Evolutionary conservation across 2,797 vertebrate genomes (phyloP), one percentile per base, ranked within the genome.

Genomic region (Typhlichthys subterraneus): DNA sequence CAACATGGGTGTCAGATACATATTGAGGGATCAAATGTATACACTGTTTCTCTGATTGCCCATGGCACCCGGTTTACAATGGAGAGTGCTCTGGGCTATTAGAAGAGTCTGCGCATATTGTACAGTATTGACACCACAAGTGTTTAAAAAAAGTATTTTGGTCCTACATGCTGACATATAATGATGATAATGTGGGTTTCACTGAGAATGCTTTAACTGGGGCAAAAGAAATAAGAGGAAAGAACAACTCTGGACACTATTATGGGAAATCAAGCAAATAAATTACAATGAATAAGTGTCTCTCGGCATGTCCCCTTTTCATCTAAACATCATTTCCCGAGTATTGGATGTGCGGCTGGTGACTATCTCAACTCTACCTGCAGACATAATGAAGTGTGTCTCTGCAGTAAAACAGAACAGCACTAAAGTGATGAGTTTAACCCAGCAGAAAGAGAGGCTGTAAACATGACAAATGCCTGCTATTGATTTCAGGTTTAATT

Each of bases 401-500:
- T 96, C 94, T 94, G 95, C 95, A 98, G 95, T 98, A 98, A 98
- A 99, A 98, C 93, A 96, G 94, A 97, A 96, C 94, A 92, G 94
- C 95, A 94, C 95, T 98, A 98, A 97, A 98, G 96, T 99, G 97
- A 99, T 98, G 97, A 98, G 96, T 98, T 96, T 96, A 99, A 99
- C 95, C 97, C 97, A 97, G 96, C 95, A 96, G 95, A 96, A 96
- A 98, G 96, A 98, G 95, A 89, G 95, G 96, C 96, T 97, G 96
- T 99, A 99, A 99, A 99, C 98, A 99, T 98, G 98, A 99, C 97
- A 99, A 99, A 99, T 99, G 97, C 95, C 95, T 96, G 95, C 97
- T 98, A 98, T 99, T 98, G 98, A 99, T 99, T 99, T 98, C 95
- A 97, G 96, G 95, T 98, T 99, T 99, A 99, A 99, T 99, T 99